Conservation (phyloP, 2,888 invertebrate species). For the Torymus auratus region DNA sequence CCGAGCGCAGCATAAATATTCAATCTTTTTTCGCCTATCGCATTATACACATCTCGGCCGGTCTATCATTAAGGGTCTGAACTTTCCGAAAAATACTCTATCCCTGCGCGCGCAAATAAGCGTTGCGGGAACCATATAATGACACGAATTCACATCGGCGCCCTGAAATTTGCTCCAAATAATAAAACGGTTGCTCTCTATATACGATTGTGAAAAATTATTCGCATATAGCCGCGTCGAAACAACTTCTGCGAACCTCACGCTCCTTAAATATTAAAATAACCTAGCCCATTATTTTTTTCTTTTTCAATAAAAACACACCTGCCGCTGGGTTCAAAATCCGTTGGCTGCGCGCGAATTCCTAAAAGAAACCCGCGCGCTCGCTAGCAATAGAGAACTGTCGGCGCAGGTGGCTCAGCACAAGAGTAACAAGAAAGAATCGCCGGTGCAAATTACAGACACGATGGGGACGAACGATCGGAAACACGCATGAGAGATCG, state of each 20-base stretch:
- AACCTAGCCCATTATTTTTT: background rate
- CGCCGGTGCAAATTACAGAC: constrained; percentile 42
- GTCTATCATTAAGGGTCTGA: too few relatives aligned
- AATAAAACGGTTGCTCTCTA: constrained; percentile 3
- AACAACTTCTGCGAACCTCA: constrained; percentile 25
- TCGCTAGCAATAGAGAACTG: too few relatives aligned
- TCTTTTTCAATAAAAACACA: constrained; percentile 31
- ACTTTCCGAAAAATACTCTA: too few relatives aligned
- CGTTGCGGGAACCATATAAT: too few relatives aligned
- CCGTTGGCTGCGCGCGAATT: constrained; percentile 14
- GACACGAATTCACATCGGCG: too few relatives aligned
- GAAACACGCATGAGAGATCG: constrained; percentile 52
- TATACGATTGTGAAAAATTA: constrained; percentile 10
- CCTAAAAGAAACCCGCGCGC: background rate
- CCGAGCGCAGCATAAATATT: too few relatives aligned
- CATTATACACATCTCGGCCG: too few relatives aligned
- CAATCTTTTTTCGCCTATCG: too few relatives aligned
- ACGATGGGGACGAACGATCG: constrained; percentile 19
- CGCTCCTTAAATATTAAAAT: constrained; percentile 16
- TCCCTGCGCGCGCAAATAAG: too few relatives aligned
- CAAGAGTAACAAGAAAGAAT: background rate
- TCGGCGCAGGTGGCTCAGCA: too few relatives aligned
- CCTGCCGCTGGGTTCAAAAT: constrained; percentile 9
- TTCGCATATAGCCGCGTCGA: too few relatives aligned
- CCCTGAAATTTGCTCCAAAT: too few relatives aligned